Evolutionary conservation across 2,888 invertebrate species (phyloP).

Genomic region (Acronicta psi): DNA sequence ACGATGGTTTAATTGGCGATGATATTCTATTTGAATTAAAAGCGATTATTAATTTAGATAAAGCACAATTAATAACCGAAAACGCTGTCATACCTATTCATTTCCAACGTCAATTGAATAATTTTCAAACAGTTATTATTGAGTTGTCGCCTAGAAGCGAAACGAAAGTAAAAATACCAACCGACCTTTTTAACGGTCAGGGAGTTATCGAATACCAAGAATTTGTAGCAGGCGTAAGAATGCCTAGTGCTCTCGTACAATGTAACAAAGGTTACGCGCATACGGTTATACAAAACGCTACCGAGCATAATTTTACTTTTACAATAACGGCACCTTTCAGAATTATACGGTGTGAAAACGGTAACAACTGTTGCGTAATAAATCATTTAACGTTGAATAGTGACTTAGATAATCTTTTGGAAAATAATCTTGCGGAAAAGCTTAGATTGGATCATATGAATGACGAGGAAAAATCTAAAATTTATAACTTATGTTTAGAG

Average conservation of each 20-base stretch:
- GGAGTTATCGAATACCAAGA: constrained; percentile 31
- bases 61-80: neutral
- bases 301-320: neutral
- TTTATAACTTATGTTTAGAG: constrained; percentile 51
- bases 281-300: constrained; percentile 31
- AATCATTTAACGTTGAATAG: neutral
- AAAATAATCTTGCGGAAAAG: constrained; percentile 1
- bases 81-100: neutral
- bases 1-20: constrained; percentile 6
- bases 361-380: neutral
- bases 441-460: constrained; percentile 54
- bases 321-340: neutral
- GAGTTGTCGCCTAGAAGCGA: constrained; percentile 21
- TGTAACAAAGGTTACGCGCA: constrained; percentile 30
- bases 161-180: constrained; percentile 30
- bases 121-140: neutral
- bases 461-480: constrained; percentile 51
- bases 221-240: constrained; percentile 36
- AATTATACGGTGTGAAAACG: neutral
- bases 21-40: constrained; percentile 10
- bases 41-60: constrained; percentile 4
- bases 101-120: neutral
- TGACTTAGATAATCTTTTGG: neutral
- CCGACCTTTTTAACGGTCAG: constrained; percentile 6
- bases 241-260: constrained; percentile 42